These are phyloP conservation scores for Eubasilissa regina DNA, from an alignment of 1,140 invertebrate genomes.

Conservation along the genomic window DNA sequence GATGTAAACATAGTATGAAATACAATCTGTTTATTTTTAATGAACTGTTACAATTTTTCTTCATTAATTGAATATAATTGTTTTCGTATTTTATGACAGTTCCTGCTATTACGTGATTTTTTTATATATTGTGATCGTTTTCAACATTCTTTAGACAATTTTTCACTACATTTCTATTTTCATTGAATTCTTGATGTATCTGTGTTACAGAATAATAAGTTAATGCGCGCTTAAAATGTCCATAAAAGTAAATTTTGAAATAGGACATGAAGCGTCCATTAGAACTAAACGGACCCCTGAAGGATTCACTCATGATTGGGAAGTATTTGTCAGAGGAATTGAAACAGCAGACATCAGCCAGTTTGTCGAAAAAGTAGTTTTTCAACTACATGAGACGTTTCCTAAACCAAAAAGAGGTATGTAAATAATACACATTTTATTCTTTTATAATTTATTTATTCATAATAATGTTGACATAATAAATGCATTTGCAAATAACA, in stretches of 20 bases:
- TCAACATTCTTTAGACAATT: slow-evolving; percentile 3
- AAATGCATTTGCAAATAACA: too few species aligned
- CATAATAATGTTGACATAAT: too few species aligned
- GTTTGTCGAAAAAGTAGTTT: slow-evolving; percentile 96
- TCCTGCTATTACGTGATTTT: slow-evolving; percentile 18
- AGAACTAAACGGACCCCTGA: slow-evolving; percentile 85
- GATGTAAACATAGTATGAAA: slow-evolving; percentile 45
- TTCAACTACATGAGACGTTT: slow-evolving; percentile 93
- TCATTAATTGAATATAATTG: slow-evolving; percentile 3
- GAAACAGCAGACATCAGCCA: slow-evolving; percentile 89
- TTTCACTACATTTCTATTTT: slow-evolving; percentile 18
- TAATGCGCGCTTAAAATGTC: slow-evolving; percentile 69
- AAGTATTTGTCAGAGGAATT: slow-evolving; percentile 92
- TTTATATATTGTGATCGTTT: slow-evolving; percentile 13
- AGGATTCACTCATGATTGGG: slow-evolving; percentile 98
- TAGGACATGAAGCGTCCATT: slow-evolving; percentile 90
- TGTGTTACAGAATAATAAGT: slow-evolving; percentile 3
- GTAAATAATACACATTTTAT: too few species aligned
- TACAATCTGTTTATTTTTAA: slow-evolving; percentile 46
- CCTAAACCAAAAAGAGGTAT: slow-evolving; percentile 89
- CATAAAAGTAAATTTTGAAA: slow-evolving; percentile 90
- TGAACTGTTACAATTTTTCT: slow-evolving; percentile 4
- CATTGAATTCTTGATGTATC: slow-evolving; percentile 25
- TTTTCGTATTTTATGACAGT: not conserved
- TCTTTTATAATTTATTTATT: too few species aligned